Percentiles rank a stretch among this genome's conserved stretches.
Evolutionary conservation across 2,113 vertebrate species (phyloP).

Genomic region (Lophius piscatorius): DNA sequence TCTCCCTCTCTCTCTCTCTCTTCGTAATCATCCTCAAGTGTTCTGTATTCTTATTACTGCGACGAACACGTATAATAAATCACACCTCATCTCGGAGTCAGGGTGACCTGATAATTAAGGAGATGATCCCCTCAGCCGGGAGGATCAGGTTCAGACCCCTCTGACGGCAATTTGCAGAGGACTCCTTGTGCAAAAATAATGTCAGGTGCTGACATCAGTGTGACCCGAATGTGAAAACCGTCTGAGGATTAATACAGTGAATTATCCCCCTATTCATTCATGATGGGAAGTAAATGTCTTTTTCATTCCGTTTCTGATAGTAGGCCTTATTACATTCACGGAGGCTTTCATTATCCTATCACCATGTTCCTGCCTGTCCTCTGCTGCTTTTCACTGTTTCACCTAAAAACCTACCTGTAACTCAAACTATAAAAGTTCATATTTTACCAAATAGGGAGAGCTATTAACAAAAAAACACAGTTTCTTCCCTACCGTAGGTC

Average conservation of each 20-base stretch:
- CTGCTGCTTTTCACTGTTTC: no score
- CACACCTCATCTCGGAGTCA: constrained; percentile 54
- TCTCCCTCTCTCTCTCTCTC: neutral
- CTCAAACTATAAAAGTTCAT: no score
- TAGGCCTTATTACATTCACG: no score
- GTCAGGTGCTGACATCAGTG: constrained; percentile 42
- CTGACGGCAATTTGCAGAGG: constrained; percentile 35
- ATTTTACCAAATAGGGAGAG: no score
- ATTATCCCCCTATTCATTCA: constrained; percentile 7
- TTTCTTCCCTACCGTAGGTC: no score
- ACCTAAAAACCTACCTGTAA: no score
- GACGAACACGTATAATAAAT: constrained; percentile 55
- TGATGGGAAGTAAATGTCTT: neutral
- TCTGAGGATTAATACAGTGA: constrained; percentile 24
- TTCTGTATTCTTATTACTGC: constrained; percentile 42
- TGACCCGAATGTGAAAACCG: constrained; percentile 9
- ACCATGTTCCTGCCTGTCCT: no score
- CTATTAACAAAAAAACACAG: no score
- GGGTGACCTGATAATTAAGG: constrained; percentile 57
- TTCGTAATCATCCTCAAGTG: constrained; percentile 36
- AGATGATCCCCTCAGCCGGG: constrained; percentile 34
- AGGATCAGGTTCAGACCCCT: constrained; percentile 31
- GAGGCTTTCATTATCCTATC: no score
- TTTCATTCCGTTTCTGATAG: no score
- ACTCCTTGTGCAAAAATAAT: constrained; percentile 46